phyloP scores from a whole-genome alignment of 2,888 invertebrate genomes.

The Xylota sylvarum region DNA sequence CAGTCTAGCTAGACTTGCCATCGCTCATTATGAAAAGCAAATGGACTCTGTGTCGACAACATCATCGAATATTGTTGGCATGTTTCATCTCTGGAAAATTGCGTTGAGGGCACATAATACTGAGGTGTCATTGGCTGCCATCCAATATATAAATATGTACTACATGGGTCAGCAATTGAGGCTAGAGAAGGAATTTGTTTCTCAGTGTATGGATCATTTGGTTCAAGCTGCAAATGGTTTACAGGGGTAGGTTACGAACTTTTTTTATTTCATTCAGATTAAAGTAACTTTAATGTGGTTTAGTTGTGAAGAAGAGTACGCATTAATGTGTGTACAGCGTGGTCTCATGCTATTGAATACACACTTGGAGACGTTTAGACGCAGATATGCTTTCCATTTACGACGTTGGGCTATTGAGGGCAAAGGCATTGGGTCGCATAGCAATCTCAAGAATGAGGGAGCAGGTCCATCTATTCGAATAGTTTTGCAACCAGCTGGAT shows the following conservation, averaged over 20 bases:
- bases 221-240: constrained; percentile 93
- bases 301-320: constrained; percentile 88
- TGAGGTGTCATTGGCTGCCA: constrained; percentile 97
- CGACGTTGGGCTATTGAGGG: constrained; percentile 95
- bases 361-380: constrained; percentile 96
- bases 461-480: constrained; percentile 90
- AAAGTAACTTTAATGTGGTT: constrained; percentile 14
- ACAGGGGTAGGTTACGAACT: constrained; percentile 80
- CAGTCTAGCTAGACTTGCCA: constrained; percentile 92
- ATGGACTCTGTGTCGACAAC: constrained; percentile 81
- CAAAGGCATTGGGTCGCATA: constrained; percentile 91
- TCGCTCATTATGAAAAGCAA: constrained; percentile 88
- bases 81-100: constrained; percentile 98
- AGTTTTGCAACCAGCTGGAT: constrained; percentile 94
- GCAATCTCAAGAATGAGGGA: constrained; percentile 85
- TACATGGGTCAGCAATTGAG: constrained; percentile 97
- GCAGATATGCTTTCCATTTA: constrained; percentile 94
- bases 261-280: not conserved
- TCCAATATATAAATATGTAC: constrained; percentile 96
- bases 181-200: constrained; percentile 96
- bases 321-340: constrained; percentile 95
- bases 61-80: constrained; percentile 90
- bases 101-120: constrained; percentile 95
- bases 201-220: constrained; percentile 96
- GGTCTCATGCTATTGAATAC: constrained; percentile 95